Conservation (phyloP, 1,140 invertebrate genomes). For the Eriosoma lanigerum region DNA sequence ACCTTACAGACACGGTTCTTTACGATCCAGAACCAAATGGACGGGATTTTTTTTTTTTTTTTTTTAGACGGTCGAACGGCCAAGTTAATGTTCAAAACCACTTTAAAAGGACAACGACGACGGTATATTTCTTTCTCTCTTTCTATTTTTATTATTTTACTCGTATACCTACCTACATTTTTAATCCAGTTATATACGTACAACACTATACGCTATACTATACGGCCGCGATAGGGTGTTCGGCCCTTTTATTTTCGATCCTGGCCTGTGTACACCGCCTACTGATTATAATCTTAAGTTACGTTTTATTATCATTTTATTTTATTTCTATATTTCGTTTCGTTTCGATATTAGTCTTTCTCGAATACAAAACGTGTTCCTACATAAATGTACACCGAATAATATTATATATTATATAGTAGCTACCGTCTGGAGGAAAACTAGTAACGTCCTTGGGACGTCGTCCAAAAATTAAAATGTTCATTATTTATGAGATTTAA, state of each 20-base stretch:
- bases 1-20: not conserved
- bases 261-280: not conserved
- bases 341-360: not conserved
- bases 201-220: not conserved
- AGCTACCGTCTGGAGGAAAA: not conserved
- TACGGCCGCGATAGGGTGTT: not conserved
- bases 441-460: not conserved
- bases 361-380: not conserved
- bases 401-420: no score
- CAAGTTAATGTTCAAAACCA: not conserved
- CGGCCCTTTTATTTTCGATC: not conserved
- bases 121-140: not conserved
- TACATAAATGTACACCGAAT: not conserved
- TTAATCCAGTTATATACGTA: no score
- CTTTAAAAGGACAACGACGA: constrained; percentile 16
- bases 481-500: not conserved
- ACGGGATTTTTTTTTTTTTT: no score
- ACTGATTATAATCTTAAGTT: not conserved
- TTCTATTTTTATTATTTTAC: not conserved
- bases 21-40: not conserved
- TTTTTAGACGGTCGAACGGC: not conserved
- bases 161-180: not conserved
- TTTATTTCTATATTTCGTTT: no score
- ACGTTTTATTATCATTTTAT: not conserved
- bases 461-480: not conserved